Base-by-base conservation (phyloP, 2,113 vertebrate species). In the Nanorana parkeri region DNA sequence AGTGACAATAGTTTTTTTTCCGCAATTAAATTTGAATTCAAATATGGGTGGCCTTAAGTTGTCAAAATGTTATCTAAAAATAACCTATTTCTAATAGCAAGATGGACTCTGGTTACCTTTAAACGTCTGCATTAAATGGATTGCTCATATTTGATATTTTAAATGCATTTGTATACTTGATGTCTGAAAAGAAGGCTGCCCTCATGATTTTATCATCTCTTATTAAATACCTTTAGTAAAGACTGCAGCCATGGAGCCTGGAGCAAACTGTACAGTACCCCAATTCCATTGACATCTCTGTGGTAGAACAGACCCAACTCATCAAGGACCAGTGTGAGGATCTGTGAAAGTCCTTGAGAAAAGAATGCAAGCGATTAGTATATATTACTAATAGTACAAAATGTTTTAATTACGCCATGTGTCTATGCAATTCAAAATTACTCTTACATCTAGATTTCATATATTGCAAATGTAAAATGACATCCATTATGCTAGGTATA, bases 161-260 rank as follows among this genome's bases (percentile, higher is more conserved):
- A 47, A 13, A 47, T 47, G 41, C 41, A 47, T 47, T 10, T 47
- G 41, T 47, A 47, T 47, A 47, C 6, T 36, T 36, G 6, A 4
- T 47, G 13, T 23, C 23, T 4, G 29, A 36, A 67, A 67, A 67
- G 17, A 23, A 36, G 36, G 17, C 20, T 13, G 29, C 11, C 41
- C 4, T 1, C 3, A 28, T 56, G 29, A 13, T 4, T 20, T 32
- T 21, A 6, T 36, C 2, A 60, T 8, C 54, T 36, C 21, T 7
- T 36, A 3, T 36, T 16, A 36, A n/a, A 64, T 84, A 99, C 97
- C 95, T 96, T 97, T 0, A 99, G 89, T 84, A 99, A 93, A 0
- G 96, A 95, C 89, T 94, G 96, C 73, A 99, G 92, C 96, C 96
- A 97, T 0, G 87, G 89, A 2, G 96, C 92, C 24, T 93, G 93